Evolutionary conservation across 2,113 vertebrate species (phyloP), one percentile per base, ranked within the genome.

Genomic region (Hippopotamus amphibius): DNA sequence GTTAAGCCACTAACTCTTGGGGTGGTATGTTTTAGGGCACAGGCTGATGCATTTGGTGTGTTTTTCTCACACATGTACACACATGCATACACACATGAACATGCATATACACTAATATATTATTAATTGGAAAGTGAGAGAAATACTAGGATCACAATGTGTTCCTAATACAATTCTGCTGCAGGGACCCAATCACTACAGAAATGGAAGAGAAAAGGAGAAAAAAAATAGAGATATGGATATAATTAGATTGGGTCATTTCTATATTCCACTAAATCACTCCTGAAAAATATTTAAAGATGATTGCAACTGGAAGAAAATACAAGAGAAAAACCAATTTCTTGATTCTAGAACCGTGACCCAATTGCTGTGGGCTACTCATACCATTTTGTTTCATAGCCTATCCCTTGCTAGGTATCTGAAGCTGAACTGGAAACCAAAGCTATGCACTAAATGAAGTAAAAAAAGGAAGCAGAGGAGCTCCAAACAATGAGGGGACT

Each of bases 231-330:
- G 17, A 79, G 13, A 69, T 65, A 37, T 61, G 30, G 5, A 2
- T 80, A 48, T 48, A 6, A 46, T 65, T 30, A 89, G 28, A 10
- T 65, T 79, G 69, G 37, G 4, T 77, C 33, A 77, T 82, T 66
- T 89, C 17, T 30, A 92, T 7, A n/a, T 79, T 50, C 15, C 11
- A 81, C 37, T 74, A 71, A 89, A 71, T 65, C 37, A 77, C 14
- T n/a, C 48, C 33, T 87, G 59, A 77, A 83, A 88, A 89, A 86
- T 69, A 81, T 57, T 76, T 61, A 82, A n/a, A 88, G 46, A 66
- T 81, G 59, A 69, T 61, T 84, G 19, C 24, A 57, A 59, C 46
- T 53, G 81, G n/a, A 59, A 89, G 50, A 82, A 95, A 89, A 77
- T 46, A 66, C 2, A 37, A 8, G 8, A 79, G 26, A 63, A 57